Evolutionary conservation across 2,113 vertebrate species (phyloP).

Genomic region (Noturus placidus): DNA sequence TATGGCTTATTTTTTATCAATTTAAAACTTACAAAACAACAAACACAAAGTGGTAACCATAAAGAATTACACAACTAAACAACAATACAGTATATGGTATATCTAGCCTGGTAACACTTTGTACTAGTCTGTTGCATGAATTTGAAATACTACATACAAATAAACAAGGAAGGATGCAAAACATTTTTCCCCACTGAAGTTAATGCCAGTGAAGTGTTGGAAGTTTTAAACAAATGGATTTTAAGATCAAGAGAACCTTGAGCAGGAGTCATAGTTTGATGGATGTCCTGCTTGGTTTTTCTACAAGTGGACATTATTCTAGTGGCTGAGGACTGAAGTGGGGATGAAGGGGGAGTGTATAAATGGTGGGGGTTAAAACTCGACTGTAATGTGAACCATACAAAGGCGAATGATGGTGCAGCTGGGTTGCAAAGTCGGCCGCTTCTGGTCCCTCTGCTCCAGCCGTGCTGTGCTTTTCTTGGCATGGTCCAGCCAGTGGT

Average conservation of each 20-base stretch:
- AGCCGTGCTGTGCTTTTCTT: conserved; percentile 67
- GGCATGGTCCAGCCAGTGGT: conserved; percentile 54
- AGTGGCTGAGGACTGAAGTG: conserved; percentile 36
- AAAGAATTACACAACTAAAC: not conserved
- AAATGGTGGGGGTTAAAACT: conserved; percentile 30
- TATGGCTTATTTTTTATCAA: not conserved
- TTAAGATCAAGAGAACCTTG: conserved; percentile 37
- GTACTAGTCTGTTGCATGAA: not conserved
- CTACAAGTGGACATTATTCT: conserved; percentile 56
- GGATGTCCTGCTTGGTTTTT: conserved; percentile 53
- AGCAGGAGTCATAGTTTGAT: conserved; percentile 40
- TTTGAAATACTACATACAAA: not conserved
- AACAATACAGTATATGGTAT: not conserved
- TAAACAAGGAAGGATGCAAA: not conserved
- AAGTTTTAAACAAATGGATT: conserved; percentile 33
- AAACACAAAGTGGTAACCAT: not conserved
- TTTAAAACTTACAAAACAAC: not conserved
- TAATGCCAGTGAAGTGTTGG: conserved; percentile 23
- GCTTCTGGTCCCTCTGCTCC: conserved; percentile 51
- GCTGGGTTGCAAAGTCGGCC: conserved; percentile 36
- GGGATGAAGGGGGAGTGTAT: conserved; percentile 15
- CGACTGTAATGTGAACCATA: conserved; percentile 59
- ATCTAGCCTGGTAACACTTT: not conserved
- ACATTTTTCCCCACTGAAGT: not conserved
- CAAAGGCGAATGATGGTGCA: conserved; percentile 51